These are phyloP conservation scores for Pachypeltis micranthus DNA, from an alignment of 1,140 invertebrate genomes.

Conservation along the genomic window DNA sequence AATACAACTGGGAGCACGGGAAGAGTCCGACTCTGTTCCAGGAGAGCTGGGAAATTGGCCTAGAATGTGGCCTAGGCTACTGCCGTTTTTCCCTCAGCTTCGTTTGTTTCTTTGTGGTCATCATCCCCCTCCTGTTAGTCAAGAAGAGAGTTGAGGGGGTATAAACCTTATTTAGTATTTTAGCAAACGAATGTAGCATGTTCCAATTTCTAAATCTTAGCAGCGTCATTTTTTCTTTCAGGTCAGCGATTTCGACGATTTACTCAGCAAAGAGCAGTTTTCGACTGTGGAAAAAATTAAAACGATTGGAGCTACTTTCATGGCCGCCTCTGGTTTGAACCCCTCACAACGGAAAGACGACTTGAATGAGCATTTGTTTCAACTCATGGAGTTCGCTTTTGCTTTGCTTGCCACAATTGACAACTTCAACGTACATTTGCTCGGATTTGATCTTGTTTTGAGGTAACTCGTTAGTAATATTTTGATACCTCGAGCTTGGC, in stretches of 20 bases:
- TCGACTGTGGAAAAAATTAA: conserved; percentile 94
- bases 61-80: no score
- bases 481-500: no score
- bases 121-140: no score
- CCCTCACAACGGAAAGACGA: conserved; percentile 33
- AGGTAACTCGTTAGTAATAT: conserved; percentile 62
- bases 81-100: no score
- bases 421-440: conserved; percentile 74
- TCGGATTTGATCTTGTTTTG: conserved; percentile 85
- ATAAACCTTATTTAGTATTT: background rate
- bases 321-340: conserved; percentile 92
- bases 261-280: conserved; percentile 69
- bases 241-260: conserved; percentile 84
- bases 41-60: no score
- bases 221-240: conserved; percentile 27
- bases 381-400: conserved; percentile 76
- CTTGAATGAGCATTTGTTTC: conserved; percentile 57
- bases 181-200: background rate
- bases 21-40: no score
- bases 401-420: conserved; percentile 77
- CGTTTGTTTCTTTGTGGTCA: no score
- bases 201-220: conserved; percentile 1
- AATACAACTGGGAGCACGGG: no score
- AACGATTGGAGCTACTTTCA: conserved; percentile 93
- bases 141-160: no score